Percentiles rank a stretch among this genome's conserved stretches.
Conservation (phyloP, 2,888 invertebrate species). For the Schizotus pectinicornis region DNA sequence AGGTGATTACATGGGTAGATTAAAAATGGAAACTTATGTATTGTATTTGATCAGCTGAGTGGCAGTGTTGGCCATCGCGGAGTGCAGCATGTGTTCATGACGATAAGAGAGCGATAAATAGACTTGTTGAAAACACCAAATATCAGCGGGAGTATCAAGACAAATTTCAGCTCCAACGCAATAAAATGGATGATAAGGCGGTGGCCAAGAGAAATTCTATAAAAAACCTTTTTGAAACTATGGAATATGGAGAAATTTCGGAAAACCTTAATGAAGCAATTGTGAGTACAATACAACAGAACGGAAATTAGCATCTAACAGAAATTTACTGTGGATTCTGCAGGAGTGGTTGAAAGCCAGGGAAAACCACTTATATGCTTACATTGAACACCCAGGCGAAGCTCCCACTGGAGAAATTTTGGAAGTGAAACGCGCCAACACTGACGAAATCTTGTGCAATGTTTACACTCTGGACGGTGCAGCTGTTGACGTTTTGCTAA, state of each 20-base stretch:
- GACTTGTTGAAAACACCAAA: no score
- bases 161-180: no score
- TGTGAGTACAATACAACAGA: slow-evolving; percentile 35
- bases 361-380: slow-evolving; percentile 34
- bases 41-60: no score
- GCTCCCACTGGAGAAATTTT: slow-evolving; percentile 15
- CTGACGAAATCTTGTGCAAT: slow-evolving; percentile 28
- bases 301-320: background rate
- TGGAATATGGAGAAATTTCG: slow-evolving; percentile 47
- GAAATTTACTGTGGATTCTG: background rate
- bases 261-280: slow-evolving; percentile 42
- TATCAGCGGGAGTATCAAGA: no score
- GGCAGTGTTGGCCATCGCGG: no score
- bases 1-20: no score
- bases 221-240: slow-evolving; percentile 43
- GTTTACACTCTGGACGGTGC: slow-evolving; percentile 34
- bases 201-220: slow-evolving; percentile 6
- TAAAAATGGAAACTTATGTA: no score
- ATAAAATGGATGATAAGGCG: slow-evolving; percentile 4
- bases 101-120: no score
- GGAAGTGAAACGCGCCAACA: slow-evolving; percentile 27
- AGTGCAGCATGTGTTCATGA: no score
- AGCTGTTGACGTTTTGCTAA: slow-evolving; percentile 43
- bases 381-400: slow-evolving; percentile 29
- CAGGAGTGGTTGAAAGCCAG: slow-evolving; percentile 48